phyloP scores from a whole-genome alignment of 2,113 vertebrate species.

The Xiphophorus hellerii region DNA sequence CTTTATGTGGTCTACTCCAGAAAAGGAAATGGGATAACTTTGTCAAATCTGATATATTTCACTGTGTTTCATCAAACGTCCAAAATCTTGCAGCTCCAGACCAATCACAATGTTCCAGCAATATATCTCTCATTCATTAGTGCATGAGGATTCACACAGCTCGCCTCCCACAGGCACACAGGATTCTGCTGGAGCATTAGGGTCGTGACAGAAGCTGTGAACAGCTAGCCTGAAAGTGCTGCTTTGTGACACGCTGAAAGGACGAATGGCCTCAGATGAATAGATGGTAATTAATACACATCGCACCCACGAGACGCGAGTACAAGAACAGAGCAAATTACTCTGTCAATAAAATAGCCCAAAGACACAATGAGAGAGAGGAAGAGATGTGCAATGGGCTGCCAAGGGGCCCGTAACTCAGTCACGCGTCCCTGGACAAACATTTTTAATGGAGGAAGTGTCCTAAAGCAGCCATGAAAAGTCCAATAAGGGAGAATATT shows the following conservation, averaged over 20 bases:
- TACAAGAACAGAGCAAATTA: slow-evolving; percentile 73
- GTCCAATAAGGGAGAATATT: not conserved
- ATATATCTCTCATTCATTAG: slow-evolving; percentile 35
- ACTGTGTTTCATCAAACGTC: not conserved
- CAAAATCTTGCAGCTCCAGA: not conserved
- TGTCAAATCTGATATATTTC: not conserved
- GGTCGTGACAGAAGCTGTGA: slow-evolving; percentile 54
- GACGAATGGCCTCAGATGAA: slow-evolving; percentile 63
- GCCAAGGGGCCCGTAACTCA: slow-evolving; percentile 8
- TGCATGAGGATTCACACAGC: slow-evolving; percentile 40
- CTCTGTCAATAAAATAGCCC: slow-evolving; percentile 68
- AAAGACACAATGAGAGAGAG: slow-evolving; percentile 55
- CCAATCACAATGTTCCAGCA: not conserved
- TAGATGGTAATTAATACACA: slow-evolving; percentile 79
- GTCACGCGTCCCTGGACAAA: not conserved
- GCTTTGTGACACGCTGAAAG: slow-evolving; percentile 50
- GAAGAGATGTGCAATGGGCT: slow-evolving; percentile 2
- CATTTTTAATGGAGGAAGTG: not conserved
- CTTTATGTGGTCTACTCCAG: not conserved
- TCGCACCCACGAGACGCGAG: slow-evolving; percentile 54
- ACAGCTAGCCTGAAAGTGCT: slow-evolving; percentile 52
- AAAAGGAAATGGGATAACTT: too few relatives aligned
- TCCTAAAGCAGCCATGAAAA: not conserved
- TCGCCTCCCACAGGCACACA: slow-evolving; percentile 18
- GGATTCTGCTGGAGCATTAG: slow-evolving; percentile 24